These are phyloP conservation scores for Drosophila subpulchrella DNA, from an alignment of 1,140 invertebrate species.

Conservation along the genomic window DNA sequence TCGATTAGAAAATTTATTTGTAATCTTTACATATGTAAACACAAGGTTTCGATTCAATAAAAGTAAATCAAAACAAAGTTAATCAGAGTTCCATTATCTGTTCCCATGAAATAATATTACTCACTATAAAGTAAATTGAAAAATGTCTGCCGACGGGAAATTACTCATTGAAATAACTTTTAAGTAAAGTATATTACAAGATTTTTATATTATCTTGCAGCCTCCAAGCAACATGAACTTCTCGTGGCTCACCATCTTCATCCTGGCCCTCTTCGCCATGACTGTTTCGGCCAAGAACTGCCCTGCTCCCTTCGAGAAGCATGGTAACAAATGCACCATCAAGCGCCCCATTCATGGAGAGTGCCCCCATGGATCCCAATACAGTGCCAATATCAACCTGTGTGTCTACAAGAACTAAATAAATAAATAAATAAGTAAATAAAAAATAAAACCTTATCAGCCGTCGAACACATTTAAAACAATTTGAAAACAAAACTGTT, in stretches of 20 bases:
- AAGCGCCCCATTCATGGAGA: constrained; percentile 65
- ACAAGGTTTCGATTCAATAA: background rate
- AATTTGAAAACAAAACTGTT: constrained; percentile 23
- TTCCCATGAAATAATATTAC: background rate
- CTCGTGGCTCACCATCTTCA: constrained; percentile 66
- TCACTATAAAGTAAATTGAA: background rate
- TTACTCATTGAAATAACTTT: background rate
- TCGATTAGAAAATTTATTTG: background rate
- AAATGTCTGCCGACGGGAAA: background rate
- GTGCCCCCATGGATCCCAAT: constrained; percentile 58
- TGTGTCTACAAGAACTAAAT: constrained; percentile 57
- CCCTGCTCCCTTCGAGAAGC: constrained; percentile 41
- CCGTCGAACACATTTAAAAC: background rate
- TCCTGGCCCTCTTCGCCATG: constrained; percentile 61
- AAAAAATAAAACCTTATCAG: background rate
- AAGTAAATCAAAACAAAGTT: background rate
- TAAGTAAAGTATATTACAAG: background rate
- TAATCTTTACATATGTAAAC: no score
- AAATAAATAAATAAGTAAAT: constrained; percentile 4
- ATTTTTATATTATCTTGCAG: constrained; percentile 1
- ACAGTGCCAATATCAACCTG: constrained; percentile 58
- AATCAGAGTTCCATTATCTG: background rate
- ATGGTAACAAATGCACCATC: constrained; percentile 25
- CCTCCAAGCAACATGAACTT: constrained; percentile 63
- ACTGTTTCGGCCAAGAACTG: constrained; percentile 59